These are phyloP conservation scores for Xiphophorus couchianus DNA, from an alignment of 2,113 vertebrate genomes.

Conservation along the genomic window DNA sequence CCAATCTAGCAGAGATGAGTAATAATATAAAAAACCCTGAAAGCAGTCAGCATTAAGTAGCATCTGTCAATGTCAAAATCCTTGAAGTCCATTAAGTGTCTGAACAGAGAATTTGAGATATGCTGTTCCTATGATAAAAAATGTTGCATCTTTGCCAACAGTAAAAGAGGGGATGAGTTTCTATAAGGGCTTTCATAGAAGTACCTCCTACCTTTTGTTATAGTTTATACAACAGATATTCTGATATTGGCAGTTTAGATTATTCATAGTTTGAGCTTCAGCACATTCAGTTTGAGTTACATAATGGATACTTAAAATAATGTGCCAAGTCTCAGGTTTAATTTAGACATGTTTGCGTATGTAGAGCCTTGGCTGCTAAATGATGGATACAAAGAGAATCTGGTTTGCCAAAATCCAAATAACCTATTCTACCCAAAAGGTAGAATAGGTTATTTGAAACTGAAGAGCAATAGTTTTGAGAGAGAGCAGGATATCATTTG, in stretches of 20 bases:
- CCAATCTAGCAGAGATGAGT: constrained; percentile 39
- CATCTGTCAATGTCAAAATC: constrained; percentile 17
- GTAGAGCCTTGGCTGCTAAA: neutral
- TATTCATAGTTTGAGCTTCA: constrained; percentile 6
- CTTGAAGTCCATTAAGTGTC: constrained; percentile 23
- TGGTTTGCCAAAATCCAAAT: neutral
- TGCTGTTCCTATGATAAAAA: constrained; percentile 30
- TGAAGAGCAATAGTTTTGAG: neutral
- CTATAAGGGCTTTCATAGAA: constrained; percentile 18
- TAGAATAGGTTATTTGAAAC: neutral
- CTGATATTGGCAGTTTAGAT: neutral
- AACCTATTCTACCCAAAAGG: neutral
- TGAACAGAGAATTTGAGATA: constrained; percentile 45
- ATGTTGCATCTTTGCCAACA: constrained; percentile 28
- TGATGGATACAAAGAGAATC: neutral
- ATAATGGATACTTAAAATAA: constrained; percentile 10
- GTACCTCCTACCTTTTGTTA: constrained; percentile 3
- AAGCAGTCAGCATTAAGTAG: constrained; percentile 17
- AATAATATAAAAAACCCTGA: constrained; percentile 19
- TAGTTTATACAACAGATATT: neutral
- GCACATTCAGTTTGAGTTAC: neutral
- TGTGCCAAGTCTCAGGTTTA: neutral
- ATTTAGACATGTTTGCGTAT: constrained; percentile 3
- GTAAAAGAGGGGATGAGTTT: constrained; percentile 35
- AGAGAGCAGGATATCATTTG: neutral